phyloP scores from a whole-genome alignment of 2,797 vertebrate species.

The Mastacembelus armatus region DNA sequence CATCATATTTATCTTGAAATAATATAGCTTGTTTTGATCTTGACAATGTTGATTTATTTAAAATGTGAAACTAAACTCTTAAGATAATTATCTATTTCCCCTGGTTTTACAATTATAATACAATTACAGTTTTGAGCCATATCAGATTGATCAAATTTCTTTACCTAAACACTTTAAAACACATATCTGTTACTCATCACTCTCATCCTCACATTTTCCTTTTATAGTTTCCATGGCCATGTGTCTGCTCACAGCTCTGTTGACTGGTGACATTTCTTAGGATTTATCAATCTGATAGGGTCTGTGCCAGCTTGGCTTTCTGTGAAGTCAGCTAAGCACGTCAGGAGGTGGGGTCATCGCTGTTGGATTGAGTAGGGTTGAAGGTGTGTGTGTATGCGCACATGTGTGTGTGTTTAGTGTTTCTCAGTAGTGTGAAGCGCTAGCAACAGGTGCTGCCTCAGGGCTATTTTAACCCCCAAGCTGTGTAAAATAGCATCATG shows the following conservation, averaged over 20 bases:
- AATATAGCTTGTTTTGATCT: no score
- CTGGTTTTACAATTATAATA: no score
- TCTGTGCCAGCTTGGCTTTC: constrained; percentile 15
- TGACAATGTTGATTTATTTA: not conserved
- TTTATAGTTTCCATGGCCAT: not conserved
- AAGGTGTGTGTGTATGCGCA: constrained; percentile 10
- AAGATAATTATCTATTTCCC: not conserved
- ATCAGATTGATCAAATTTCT: no score
- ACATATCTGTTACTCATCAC: not conserved
- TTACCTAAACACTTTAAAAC: constrained; percentile 12
- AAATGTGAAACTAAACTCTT: not conserved
- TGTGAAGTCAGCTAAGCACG: constrained; percentile 37
- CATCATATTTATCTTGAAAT: not conserved
- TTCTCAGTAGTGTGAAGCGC: constrained; percentile 54
- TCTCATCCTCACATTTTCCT: not conserved
- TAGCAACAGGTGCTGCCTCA: constrained; percentile 70
- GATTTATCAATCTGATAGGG: constrained; percentile 35
- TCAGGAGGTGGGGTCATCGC: constrained; percentile 6
- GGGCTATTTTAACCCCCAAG: constrained; percentile 72
- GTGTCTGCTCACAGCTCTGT: not conserved
- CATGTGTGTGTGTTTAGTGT: constrained; percentile 28
- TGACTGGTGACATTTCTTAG: constrained; percentile 15
- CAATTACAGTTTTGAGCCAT: no score
- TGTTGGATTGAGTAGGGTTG: constrained; percentile 15
- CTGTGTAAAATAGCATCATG: constrained; percentile 48